Conservation (phyloP, 92 coral and sea anemone species). For the Epizoanthus rinbou region DNA sequence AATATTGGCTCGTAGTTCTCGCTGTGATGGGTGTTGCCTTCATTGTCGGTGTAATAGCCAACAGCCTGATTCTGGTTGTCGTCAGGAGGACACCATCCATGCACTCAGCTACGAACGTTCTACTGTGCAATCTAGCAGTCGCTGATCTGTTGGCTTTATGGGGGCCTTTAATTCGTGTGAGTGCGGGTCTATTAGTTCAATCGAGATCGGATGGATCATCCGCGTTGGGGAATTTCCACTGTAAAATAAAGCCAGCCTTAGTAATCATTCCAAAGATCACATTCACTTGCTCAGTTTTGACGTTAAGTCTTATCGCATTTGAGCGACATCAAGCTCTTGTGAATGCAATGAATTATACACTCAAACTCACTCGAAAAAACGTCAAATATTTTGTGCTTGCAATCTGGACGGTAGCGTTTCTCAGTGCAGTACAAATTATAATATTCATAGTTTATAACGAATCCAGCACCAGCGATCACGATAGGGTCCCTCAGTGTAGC, state of each 20-base stretch:
- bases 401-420: background rate
- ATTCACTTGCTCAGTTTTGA: constrained; percentile 1
- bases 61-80: constrained; percentile 14
- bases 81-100: constrained; percentile 22
- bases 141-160: background rate
- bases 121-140: constrained; percentile 15
- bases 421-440: background rate
- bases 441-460: background rate
- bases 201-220: background rate
- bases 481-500: background rate
- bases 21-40: background rate
- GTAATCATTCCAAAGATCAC: background rate
- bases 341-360: background rate
- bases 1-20: too few relatives aligned
- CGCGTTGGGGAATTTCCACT: background rate
- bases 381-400: background rate
- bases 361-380: background rate
- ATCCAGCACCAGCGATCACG: background rate
- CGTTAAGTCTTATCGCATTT: constrained; percentile 12
- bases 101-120: constrained; percentile 22
- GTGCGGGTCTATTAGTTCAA: background rate
- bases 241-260: background rate
- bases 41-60: background rate
- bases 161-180: background rate
- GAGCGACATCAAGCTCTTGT: constrained; percentile 21